Evolutionary conservation across 2,888 invertebrate genomes (phyloP).

Genomic region (Boloria euphrosyne): DNA sequence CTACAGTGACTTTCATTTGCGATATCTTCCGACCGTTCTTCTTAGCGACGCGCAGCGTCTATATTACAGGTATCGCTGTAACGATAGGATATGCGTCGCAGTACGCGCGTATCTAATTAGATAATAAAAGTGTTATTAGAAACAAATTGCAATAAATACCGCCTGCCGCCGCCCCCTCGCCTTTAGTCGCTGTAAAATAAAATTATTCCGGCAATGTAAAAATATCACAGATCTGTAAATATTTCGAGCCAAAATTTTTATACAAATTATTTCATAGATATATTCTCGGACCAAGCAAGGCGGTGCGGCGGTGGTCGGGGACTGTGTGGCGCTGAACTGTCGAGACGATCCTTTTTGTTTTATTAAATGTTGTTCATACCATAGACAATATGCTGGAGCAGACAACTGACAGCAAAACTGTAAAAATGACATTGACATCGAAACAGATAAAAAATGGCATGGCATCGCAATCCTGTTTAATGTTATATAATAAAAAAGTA

Average conservation of each 20-base stretch:
- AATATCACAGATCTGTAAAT: constrained; percentile 76
- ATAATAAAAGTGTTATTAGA: constrained; percentile 80
- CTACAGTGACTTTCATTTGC: constrained; percentile 75
- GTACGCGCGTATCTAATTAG: constrained; percentile 71
- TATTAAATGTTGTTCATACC: too few relatives aligned
- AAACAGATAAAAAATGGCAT: too few relatives aligned
- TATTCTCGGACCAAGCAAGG: constrained; percentile 71
- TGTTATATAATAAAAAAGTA: too few relatives aligned
- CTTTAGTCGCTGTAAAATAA: constrained; percentile 70
- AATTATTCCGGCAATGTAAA: constrained; percentile 76
- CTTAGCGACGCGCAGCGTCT: constrained; percentile 36
- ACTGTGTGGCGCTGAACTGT: constrained; percentile 30
- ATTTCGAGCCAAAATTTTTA: constrained; percentile 79
- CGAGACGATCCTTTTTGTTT: too few relatives aligned
- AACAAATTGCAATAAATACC: constrained; percentile 68
- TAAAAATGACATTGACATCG: too few relatives aligned
- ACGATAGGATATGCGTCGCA: constrained; percentile 73
- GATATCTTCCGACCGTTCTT: constrained; percentile 59
- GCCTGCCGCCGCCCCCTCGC: constrained; percentile 50
- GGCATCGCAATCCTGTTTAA: too few relatives aligned
- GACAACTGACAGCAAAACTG: too few relatives aligned
- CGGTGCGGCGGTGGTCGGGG: constrained; percentile 43
- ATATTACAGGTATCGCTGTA: constrained; percentile 60
- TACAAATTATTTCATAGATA: constrained; percentile 77
- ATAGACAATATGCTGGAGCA: too few relatives aligned